These are phyloP conservation scores for Labeo calbasu DNA, from an alignment of 2,797 vertebrate species.

Conservation along the genomic window DNA sequence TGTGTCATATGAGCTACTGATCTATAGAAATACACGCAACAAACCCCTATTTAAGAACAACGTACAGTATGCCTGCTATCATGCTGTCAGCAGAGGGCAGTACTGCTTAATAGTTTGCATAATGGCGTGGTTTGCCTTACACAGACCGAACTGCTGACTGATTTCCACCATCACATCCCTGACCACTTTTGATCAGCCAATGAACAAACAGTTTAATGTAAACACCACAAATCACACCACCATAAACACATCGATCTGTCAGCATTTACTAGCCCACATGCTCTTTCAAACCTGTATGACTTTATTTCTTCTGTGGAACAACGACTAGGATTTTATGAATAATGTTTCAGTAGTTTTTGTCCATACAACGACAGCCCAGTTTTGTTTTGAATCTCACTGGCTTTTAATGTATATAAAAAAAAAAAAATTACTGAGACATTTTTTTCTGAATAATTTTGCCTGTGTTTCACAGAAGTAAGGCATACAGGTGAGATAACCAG, in stretches of 20 bases:
- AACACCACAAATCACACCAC: neutral
- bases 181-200: slow-evolving; percentile 1
- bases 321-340: neutral
- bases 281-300: neutral
- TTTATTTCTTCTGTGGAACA: neutral
- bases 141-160: neutral
- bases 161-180: neutral
- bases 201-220: neutral
- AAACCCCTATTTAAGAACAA: neutral
- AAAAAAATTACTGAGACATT: too few relatives aligned
- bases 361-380: neutral
- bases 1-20: neutral
- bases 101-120: neutral
- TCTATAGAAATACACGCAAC: neutral
- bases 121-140: neutral
- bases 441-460: neutral
- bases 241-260: neutral
- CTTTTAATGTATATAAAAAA: neutral
- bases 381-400: neutral
- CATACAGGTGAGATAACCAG: neutral
- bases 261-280: neutral
- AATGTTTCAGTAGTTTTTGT: neutral
- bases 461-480: neutral
- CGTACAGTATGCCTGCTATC: neutral
- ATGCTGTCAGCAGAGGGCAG: slow-evolving; percentile 9